These are phyloP conservation scores for Ctena decussata DNA, from an alignment of 2,888 invertebrate genomes.

Conservation along the genomic window DNA sequence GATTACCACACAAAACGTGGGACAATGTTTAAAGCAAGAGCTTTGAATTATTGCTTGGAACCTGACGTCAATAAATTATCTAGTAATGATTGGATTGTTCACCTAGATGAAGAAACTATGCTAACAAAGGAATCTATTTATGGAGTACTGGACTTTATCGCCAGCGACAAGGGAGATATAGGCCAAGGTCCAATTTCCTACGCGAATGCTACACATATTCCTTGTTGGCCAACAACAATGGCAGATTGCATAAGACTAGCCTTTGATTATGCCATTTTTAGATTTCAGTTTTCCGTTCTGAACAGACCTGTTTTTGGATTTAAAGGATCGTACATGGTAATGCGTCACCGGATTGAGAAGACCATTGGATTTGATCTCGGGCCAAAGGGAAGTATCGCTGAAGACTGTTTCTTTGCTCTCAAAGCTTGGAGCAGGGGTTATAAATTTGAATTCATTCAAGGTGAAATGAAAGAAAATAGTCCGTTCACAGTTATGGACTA, in stretches of 20 bases:
- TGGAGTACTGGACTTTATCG: constrained; percentile 74
- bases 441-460: constrained; percentile 52
- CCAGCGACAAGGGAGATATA: constrained; percentile 65
- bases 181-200: constrained; percentile 72
- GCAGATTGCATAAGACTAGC: constrained; percentile 51
- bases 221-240: constrained; percentile 59
- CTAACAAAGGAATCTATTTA: constrained; percentile 68
- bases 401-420: constrained; percentile 59
- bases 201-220: constrained; percentile 40
- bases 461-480: constrained; percentile 63
- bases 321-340: constrained; percentile 62
- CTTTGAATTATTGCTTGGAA: constrained; percentile 74
- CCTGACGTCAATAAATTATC: constrained; percentile 62
- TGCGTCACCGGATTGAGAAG: constrained; percentile 45
- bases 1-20: constrained; percentile 57
- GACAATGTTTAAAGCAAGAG: constrained; percentile 72
- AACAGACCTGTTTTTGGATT: constrained; percentile 52
- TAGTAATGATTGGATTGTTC: constrained; percentile 76
- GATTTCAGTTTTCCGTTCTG: constrained; percentile 49
- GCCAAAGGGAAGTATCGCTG: constrained; percentile 62
- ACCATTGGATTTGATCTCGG: constrained; percentile 58
- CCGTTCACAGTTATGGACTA: constrained; percentile 58
- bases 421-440: constrained; percentile 58
- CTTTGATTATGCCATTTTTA: constrained; percentile 53
- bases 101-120: constrained; percentile 77